These are phyloP conservation scores for Anthrax anthrax DNA, from an alignment of 2,888 invertebrate genomes.

Conservation along the genomic window DNA sequence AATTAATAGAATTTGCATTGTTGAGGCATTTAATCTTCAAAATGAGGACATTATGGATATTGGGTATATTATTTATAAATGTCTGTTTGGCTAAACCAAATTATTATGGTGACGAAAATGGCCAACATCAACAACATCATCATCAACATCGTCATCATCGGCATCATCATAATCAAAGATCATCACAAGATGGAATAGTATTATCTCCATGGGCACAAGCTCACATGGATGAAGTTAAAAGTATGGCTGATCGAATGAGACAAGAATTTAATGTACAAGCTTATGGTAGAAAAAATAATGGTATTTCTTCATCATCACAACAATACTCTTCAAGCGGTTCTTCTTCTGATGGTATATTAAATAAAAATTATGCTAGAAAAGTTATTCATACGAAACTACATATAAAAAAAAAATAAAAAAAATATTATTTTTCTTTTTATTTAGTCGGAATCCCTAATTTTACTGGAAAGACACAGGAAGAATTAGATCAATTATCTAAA, in stretches of 20 bases:
- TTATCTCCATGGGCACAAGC: conserved; percentile 23
- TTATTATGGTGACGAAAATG: not conserved
- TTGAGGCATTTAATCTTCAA: no score
- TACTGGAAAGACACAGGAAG: conserved; percentile 23
- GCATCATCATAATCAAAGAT: conserved; percentile 4
- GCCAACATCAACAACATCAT: no score
- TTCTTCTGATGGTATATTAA: not conserved
- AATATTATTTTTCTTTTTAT: not conserved
- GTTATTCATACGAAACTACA: no score
- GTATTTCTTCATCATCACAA: not conserved
- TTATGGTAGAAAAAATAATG: conserved; percentile 13
- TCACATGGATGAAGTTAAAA: conserved; percentile 23
- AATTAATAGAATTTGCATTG: no score
- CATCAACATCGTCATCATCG: conserved; percentile 7
- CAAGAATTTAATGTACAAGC: conserved; percentile 25
- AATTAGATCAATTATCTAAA: conserved; percentile 14
- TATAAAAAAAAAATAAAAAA: no score
- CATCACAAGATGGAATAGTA: conserved; percentile 5
- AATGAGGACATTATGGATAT: not conserved
- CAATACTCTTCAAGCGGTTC: not conserved
- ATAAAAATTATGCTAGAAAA: no score
- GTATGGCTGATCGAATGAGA: conserved; percentile 24
- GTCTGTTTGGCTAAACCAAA: not conserved
- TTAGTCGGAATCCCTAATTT: conserved; percentile 13
- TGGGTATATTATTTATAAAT: not conserved